Percentiles rank a stretch among this genome's conserved stretches.
phyloP scores from a whole-genome alignment of 2,888 invertebrate species.

The Craniophora ligustri region DNA sequence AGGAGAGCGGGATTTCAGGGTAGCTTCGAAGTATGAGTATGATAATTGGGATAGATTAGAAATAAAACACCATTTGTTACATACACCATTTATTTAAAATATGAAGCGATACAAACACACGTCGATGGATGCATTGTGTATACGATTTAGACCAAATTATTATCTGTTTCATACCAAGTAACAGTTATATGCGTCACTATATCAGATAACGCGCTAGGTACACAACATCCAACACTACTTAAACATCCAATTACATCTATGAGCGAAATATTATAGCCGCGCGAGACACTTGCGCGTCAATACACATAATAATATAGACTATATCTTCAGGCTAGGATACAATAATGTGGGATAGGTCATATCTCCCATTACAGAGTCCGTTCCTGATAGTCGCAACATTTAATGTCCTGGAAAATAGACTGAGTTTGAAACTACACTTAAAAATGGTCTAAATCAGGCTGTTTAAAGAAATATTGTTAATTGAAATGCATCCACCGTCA shows the following conservation, averaged over 20 bases:
- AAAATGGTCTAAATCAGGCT: conserved; percentile 32
- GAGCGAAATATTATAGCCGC: conserved; percentile 1
- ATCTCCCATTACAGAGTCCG: background rate
- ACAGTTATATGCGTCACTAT: conserved; percentile 2
- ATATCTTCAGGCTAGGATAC: conserved; percentile 8
- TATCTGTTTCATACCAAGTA: too few species aligned
- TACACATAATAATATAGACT: background rate
- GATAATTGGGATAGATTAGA: conserved; percentile 18
- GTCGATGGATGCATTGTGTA: conserved; percentile 64
- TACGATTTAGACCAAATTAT: conserved; percentile 36
- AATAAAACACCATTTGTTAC: conserved; percentile 55
- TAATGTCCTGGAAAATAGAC: background rate
- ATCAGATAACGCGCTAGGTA: background rate
- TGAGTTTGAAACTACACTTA: conserved; percentile 1
- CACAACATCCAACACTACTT: conserved; percentile 21
- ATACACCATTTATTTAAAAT: conserved; percentile 82
- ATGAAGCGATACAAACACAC: conserved; percentile 77
- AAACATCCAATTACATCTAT: conserved; percentile 30
- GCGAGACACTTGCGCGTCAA: background rate
- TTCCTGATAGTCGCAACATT: background rate
- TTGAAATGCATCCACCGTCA: conserved; percentile 60
- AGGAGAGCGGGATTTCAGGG: too few species aligned
- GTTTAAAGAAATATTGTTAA: background rate
- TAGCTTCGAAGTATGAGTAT: background rate
- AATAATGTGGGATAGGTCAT: background rate